Base-by-base conservation (phyloP, 92 coral and sea anemone species). In the Bergia sp. region DNA sequence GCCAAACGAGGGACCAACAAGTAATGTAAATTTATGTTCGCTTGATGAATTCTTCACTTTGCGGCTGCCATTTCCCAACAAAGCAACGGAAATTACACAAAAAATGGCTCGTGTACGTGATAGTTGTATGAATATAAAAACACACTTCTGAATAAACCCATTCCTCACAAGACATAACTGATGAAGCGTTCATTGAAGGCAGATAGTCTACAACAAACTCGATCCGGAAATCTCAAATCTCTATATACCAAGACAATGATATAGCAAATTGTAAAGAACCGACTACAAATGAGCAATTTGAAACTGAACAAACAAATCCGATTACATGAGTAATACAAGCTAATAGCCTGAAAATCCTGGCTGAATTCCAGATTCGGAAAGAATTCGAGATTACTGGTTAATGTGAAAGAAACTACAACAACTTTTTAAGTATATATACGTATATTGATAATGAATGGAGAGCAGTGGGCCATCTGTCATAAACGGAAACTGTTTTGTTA, bases 71-170 rank as follows among this genome's bases (percentile, higher is more conserved):
- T 15, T 76, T 38, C 16, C 29, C 50, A 18, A 76, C 80, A 76
- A 76, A 76, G 53, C 47, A 76, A 13, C 80, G 80, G 80, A 76
- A 76, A 42, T 41, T 15, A 39, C 29, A 74, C 47, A 76, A 23
- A 41, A 76, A 44, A 5, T 18, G 3, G 41, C 49, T 16, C 53
- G 6, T 76, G 37, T 39, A 76, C 80, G 50, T 41, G 50, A 76
- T 76, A 42, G 69, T 20, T 18, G 53, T 37, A 41, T 39, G 36
- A n/a, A 8, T 76, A 39, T 29, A 29, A 29, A 37, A 40, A 18
- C 29, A 7, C 37, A 41, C 80, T 21, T 76, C 9, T 20, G 36
- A 76, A 41, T 2, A 41, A 74, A 76, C 21, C 50, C 80, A 8
- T 76, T 40, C 50, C 53, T 50, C 41, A 40, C 53, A 76, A 76